Conservation (phyloP, 2,888 invertebrate genomes). For the Halocaridina rubra region DNA sequence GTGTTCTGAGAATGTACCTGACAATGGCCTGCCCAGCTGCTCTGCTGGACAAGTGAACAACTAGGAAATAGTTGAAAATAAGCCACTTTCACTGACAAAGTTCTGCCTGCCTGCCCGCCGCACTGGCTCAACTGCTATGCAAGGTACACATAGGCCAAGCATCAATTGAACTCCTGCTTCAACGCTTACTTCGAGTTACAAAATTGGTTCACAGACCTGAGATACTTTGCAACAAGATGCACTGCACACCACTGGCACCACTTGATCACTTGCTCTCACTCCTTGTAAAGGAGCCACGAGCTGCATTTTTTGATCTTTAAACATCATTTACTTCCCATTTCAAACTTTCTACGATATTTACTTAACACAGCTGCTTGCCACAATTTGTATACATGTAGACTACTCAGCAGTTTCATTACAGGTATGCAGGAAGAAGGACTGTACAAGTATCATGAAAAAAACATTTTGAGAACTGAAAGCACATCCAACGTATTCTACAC, state of each 20-base stretch:
- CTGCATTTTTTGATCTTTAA: slow-evolving; percentile 6
- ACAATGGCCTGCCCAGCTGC: background rate
- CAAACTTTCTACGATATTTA: slow-evolving; percentile 12
- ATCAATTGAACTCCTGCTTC: slow-evolving; percentile 16
- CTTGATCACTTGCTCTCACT: slow-evolving; percentile 20
- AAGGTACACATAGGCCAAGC: slow-evolving; percentile 9
- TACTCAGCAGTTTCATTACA: slow-evolving; percentile 3
- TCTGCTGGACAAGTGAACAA: slow-evolving; percentile 6
- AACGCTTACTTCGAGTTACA: slow-evolving; percentile 25
- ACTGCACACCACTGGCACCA: slow-evolving; percentile 39
- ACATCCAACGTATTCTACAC: slow-evolving; percentile 30
- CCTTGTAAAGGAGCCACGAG: background rate
- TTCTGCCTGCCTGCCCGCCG: background rate
- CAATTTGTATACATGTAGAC: slow-evolving; percentile 23
- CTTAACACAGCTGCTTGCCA: slow-evolving; percentile 27
- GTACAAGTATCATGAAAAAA: slow-evolving; percentile 44
- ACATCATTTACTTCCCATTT: slow-evolving; percentile 15
- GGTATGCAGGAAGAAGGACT: slow-evolving; percentile 25
- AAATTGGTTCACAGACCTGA: slow-evolving; percentile 36
- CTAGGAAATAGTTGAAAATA: slow-evolving; percentile 1
- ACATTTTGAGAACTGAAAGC: slow-evolving; percentile 41
- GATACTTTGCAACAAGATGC: slow-evolving; percentile 38
- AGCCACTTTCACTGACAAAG: background rate
- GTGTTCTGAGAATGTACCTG: slow-evolving; percentile 26
- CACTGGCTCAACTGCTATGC: slow-evolving; percentile 16